Base-by-base conservation (phyloP, 37 sponge, comb jelly and placozoan species). In the Chondrosia reniformis region DNA sequence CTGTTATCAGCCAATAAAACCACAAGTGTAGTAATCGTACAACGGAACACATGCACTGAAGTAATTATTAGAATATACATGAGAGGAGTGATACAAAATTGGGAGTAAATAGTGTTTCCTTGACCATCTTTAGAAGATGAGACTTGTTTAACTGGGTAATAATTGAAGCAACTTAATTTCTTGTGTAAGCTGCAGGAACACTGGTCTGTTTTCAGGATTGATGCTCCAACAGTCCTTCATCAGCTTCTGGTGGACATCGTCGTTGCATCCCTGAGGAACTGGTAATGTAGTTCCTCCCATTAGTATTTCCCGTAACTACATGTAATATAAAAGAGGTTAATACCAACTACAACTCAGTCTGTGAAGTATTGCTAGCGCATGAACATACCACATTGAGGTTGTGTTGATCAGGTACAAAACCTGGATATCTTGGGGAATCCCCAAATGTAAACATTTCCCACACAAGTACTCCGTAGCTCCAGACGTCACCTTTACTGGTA, bases 401-500 rank as follows among this genome's bases (percentile, higher is more conserved):
- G n/a, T n/a, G n/a, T n/a, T n/a, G n/a, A n/a, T n/a, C n/a, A n/a
- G n/a, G n/a, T n/a, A n/a, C n/a, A n/a, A n/a, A n/a, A n/a, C n/a
- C n/a, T n/a, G n/a, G n/a, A 49, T 49, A 15, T 49, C 15, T 49
- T 49, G 52, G 52, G 52, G 10, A 49, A 24, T 56, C 69, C 3
- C 89, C 89, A 8, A 80, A 27, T 22, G 81, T 79, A 46, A 89
- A 89, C 40, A 89, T 80, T 66, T 89, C 89, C 81, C 84, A 89
- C 40, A 89, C 46, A 1, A 84, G 84, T 27, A 81, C 63, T 1
- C 89, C 89, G 45, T 75, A 89, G 45, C 84, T 84, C 89, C 89
- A 89, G 25, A 89, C 81, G 59, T 89, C 89, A 56, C 81, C 45
- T 31, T 80, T 62, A 22, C 41, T 67, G 69, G 80, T 76, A 74